Conservation (phyloP, 2,797 vertebrate genomes). For the Pangasius mekongensis region DNA sequence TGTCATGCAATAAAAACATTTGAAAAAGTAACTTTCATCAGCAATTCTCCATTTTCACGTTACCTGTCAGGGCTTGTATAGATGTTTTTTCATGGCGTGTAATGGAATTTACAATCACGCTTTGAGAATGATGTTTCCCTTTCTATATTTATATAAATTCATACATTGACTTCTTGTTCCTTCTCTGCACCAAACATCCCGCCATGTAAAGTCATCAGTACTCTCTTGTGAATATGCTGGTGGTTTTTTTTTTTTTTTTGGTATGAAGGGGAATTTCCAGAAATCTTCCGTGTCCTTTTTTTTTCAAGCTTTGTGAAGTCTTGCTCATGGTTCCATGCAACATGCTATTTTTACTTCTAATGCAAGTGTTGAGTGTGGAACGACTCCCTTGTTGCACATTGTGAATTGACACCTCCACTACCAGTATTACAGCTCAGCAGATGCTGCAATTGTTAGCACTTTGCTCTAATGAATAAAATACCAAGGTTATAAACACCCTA, state of each 20-base stretch:
- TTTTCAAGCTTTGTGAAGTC: background rate
- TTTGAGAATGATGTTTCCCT: too few species aligned
- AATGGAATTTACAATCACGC: background rate
- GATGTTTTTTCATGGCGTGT: background rate
- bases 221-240: background rate
- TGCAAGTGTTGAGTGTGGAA: background rate
- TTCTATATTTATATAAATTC: background rate
- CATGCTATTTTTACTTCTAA: background rate
- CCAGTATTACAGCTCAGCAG: background rate
- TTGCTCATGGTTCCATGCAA: background rate
- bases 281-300: background rate
- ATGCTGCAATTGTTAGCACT: background rate
- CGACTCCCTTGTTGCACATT: background rate
- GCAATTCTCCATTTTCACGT: background rate
- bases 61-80: background rate
- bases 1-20: background rate
- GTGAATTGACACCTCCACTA: slow-evolving; percentile 2
- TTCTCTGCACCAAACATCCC: background rate
- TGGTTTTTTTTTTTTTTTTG: background rate
- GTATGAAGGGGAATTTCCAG: background rate
- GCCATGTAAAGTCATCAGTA: background rate
- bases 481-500: slow-evolving; percentile 10
- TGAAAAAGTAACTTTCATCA: background rate
- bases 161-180: background rate
- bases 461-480: background rate